A percentile compares a stretch with the other conserved stretches of the same genome.
Evolutionary conservation across 2,797 vertebrate species (phyloP).

Genomic region (Morelia viridis): DNA sequence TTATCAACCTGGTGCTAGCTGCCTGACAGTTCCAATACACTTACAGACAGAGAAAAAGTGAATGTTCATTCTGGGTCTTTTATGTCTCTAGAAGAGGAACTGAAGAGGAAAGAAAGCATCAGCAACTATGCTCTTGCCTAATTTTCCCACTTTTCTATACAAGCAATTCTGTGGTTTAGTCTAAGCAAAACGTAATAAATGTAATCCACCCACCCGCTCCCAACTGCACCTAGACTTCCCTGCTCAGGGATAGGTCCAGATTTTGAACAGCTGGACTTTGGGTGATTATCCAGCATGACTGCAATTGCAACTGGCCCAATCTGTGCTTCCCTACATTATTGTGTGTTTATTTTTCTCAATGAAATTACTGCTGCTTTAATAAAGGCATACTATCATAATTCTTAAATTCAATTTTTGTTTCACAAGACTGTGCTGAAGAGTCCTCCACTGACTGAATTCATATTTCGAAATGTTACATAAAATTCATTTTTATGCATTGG

Average conservation of each 20-base stretch:
- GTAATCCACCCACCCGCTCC: background rate
- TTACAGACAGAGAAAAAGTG: background rate
- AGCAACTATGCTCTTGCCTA: background rate
- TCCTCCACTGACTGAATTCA: background rate
- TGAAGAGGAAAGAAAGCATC: background rate
- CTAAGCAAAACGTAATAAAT: background rate
- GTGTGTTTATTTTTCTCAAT: background rate
- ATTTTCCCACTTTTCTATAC: background rate
- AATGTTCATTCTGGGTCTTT: background rate
- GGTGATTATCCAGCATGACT: background rate
- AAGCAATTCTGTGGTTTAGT: background rate
- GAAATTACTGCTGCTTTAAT: background rate
- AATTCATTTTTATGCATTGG: background rate
- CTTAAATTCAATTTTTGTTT: background rate
- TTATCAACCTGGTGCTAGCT: background rate
- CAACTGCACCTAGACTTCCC: background rate
- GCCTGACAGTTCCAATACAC: background rate
- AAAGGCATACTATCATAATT: background rate
- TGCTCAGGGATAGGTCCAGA: background rate
- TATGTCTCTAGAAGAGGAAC: background rate
- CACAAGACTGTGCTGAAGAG: background rate
- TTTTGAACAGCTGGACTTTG: background rate
- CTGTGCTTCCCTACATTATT: background rate
- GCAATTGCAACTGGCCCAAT: background rate
- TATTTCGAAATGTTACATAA: background rate